These are phyloP conservation scores for Myotis vivesi DNA, from an alignment of 2,797 vertebrate species.

Conservation along the genomic window DNA sequence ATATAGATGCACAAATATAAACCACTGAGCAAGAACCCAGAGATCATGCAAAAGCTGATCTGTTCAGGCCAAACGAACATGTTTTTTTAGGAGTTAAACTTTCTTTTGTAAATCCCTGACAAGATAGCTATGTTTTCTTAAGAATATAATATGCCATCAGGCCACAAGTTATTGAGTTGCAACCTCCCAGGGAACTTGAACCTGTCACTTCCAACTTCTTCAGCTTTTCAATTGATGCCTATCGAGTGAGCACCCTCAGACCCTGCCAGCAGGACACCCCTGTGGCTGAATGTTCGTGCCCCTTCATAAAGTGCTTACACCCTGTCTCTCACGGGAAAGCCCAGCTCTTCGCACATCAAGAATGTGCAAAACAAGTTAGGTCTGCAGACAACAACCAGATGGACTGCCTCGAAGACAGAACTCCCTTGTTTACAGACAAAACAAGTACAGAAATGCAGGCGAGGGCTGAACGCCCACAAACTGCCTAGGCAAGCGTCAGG, in stretches of 20 bases:
- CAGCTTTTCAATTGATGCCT: not conserved
- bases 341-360: constrained; percentile 20
- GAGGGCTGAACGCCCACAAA: not conserved
- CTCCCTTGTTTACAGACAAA: constrained; percentile 47
- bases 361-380: constrained; percentile 18
- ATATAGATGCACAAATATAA: not conserved
- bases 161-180: not conserved
- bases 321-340: not conserved
- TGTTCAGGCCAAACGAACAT: not conserved
- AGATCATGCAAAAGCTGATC: not conserved
- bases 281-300: not conserved
- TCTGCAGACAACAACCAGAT: constrained; percentile 44
- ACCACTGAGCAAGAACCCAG: not conserved
- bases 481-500: not conserved
- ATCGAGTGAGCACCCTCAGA: not conserved
- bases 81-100: not conserved
- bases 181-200: not conserved
- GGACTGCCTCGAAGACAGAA: constrained; percentile 28
- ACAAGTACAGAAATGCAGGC: not conserved
- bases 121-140: not conserved
- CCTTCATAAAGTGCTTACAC: not conserved
- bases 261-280: not conserved
- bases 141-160: not conserved
- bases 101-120: not conserved
- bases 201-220: not conserved